Percentiles rank a stretch among this genome's conserved stretches.
Evolutionary conservation across 2,797 vertebrate genomes (phyloP).

Genomic region (Serranus cabrilla): DNA sequence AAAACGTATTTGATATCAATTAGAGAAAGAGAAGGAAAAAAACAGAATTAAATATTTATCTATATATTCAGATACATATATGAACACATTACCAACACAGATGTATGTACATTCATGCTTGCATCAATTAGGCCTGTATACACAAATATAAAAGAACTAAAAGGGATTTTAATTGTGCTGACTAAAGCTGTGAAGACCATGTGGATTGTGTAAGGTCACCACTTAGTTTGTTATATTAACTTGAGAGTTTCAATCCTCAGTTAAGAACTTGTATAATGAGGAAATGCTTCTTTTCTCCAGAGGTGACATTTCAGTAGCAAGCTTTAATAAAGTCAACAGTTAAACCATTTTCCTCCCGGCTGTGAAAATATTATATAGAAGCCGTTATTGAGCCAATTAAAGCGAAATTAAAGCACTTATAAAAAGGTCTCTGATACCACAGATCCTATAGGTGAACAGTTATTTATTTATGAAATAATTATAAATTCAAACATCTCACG

Average conservation of each 20-base stretch:
- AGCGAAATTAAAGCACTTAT: background rate
- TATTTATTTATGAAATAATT: background rate
- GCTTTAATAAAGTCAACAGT: conserved; percentile 15
- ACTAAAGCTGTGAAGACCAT: background rate
- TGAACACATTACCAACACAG: too few species aligned
- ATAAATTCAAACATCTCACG: background rate
- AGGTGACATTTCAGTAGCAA: background rate
- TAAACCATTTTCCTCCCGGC: conserved; percentile 13
- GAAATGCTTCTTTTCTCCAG: background rate
- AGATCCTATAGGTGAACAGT: background rate
- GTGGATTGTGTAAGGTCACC: background rate
- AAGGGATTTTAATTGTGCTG: background rate
- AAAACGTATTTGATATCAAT: too few species aligned
- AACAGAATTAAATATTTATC: too few species aligned
- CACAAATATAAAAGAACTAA: too few species aligned
- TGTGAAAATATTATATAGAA: conserved; percentile 28
- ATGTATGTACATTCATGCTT: too few species aligned
- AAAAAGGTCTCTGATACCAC: background rate
- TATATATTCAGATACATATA: too few species aligned
- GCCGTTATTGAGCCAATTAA: conserved; percentile 10
- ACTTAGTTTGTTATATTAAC: background rate
- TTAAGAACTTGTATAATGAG: too few species aligned
- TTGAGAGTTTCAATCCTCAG: background rate
- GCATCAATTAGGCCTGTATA: too few species aligned
- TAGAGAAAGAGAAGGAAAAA: too few species aligned